Conservation (phyloP, 1,140 invertebrate species). For the Panonychus citri region DNA sequence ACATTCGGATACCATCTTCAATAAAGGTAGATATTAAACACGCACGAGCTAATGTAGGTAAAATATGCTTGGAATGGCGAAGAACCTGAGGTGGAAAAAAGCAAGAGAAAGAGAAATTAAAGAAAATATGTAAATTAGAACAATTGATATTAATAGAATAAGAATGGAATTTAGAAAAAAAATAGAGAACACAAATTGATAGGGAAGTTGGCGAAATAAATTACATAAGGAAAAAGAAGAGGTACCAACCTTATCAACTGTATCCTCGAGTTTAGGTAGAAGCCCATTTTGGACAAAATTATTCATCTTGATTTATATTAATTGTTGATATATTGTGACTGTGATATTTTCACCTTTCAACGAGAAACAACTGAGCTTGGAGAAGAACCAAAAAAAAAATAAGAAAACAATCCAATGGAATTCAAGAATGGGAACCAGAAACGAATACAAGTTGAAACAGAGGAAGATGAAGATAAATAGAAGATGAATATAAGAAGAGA, state of each 20-base stretch:
- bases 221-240: no score
- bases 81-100: constrained; percentile 41
- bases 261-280: constrained; percentile 68
- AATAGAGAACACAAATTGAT: no score
- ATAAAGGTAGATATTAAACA: constrained; percentile 98
- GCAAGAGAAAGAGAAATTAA: constrained; percentile 11
- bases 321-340: background rate
- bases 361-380: no score
- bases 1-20: constrained; percentile 98
- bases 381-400: no score
- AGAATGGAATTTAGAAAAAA: background rate
- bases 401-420: no score
- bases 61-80: constrained; percentile 66
- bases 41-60: constrained; percentile 80
- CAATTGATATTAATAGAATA: background rate
- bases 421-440: no score
- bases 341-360: no score
- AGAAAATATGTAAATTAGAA: constrained; percentile 5
- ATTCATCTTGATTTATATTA: background rate
- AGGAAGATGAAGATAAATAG: no score
- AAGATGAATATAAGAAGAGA: no score
- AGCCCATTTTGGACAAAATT: constrained; percentile 52
- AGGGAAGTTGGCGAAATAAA: background rate
- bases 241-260: constrained; percentile 66
- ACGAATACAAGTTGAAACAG: no score